Evolutionary conservation across 2,797 vertebrate genomes (phyloP), one percentile per base, ranked within the genome.

Genomic region (Harpagifer antarcticus): DNA sequence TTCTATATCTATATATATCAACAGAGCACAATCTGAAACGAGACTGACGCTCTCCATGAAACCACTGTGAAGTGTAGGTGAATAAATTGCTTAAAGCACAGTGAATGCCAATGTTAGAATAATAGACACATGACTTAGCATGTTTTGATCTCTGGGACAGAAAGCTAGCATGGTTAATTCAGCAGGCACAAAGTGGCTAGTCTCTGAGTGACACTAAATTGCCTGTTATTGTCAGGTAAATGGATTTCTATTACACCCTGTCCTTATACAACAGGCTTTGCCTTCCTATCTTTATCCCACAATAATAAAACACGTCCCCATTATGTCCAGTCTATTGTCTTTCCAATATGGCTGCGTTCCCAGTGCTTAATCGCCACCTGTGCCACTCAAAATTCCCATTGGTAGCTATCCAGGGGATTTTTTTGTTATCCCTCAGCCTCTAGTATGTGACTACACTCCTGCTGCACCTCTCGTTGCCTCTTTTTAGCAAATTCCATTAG

Each of bases 311-410:
- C 71, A 77, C 20, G 4, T 78, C 55, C 74, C 80, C 60, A 86
- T 86, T 82, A 79, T 85, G 80, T 83, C 73, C 73, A 59, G 56
- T 62, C 77, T 73, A 78, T 88, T 92, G 85, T 88, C 74, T 75
- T 59, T 83, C 59, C 82, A 83, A 62, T 59, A 78, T 88, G 84
- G 85, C 86, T 53, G 2, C 5, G 4, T 53, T 89, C 85, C 88
- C 79, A 52, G 72, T 19, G 80, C 79, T 89, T 85, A 83, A 84
- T 79, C 78, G 5, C 78, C 85, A 89, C 86, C 83, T 85, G 62
- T 66, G 68, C 81, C 76, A 47, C 77, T 78, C 58, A 31, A 50
- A 61, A 63, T 65, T 78, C 79, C 74, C 69, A 44, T 58, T 78
- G 82, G 68, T 86, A 15, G 27, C 15, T 68, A 59, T 82, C 71